Evolutionary conservation across 64 coral and sea anemone genomes (phyloP), one percentile per base, ranked within the genome.

Genomic region (Montipora efflorescens): DNA sequence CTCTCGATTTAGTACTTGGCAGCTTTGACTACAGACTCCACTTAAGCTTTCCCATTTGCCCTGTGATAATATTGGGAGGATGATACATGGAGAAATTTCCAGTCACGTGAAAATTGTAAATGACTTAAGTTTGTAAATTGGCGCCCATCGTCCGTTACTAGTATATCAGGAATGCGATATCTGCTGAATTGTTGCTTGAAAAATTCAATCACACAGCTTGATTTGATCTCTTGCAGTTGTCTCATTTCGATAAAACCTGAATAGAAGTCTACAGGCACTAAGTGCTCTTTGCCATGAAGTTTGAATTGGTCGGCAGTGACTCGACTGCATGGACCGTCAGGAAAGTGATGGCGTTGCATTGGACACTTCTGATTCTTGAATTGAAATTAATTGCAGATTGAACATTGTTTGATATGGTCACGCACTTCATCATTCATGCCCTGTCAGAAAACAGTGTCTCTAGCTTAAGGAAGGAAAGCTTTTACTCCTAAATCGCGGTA

Each of bases 221-320:
- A 78, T 0, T 73, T 55, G 12, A 48, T 84, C 20, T 74, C 59
- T 16, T 75, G 12, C 21, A 93, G 18, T 16, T 67, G 3, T 20
- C 87, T 79, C 1, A 88, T 55, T 73, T 93, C 76, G 2, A 88
- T 74, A 23, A 88, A 93, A n/a, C 78, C 74, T 8, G 83, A 69
- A 48, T 93, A 88, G 62, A 87, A 80, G 45, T 93, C 92, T 28
- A 73, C 76, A 12, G 59, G 79, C 10, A 93, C 59, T 8, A 93
- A 6, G 23, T 79, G 88, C 1, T 93, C 74, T 49, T 75, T 52
- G 21, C 58, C 64, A 6, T 47, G 8, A 21, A 84, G 75, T 2
- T 62, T 58, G 75, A 93, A 93, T n/a, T 87, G 52, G 59, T 93
- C 83, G 19, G 82, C 51, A 19, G 67, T 14, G 9, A 93, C 53